Conservation (phyloP, 2,797 vertebrate species). For the Danio albolineatus region DNA sequence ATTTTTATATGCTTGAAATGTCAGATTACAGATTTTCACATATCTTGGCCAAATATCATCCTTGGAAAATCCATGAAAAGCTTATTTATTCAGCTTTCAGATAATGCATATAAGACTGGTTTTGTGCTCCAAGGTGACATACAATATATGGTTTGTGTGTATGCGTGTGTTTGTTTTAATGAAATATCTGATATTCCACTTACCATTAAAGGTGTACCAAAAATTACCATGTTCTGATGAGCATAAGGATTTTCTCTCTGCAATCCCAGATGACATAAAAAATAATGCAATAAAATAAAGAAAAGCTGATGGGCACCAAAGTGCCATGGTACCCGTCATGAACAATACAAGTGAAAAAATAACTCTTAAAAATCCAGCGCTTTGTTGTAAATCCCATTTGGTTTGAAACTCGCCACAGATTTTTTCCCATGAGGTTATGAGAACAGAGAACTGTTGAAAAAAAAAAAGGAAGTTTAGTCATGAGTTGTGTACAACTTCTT, state of each 20-base stretch:
- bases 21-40: no score
- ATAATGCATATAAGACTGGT: no score
- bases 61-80: no score
- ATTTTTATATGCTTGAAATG: no score
- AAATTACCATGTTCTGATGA: conserved; percentile 11
- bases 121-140: no score
- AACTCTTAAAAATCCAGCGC: background rate
- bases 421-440: conserved; percentile 6
- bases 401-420: background rate
- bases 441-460: background rate
- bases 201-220: conserved; percentile 48
- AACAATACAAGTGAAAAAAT: background rate
- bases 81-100: no score
- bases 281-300: background rate
- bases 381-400: background rate
- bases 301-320: background rate
- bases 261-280: background rate
- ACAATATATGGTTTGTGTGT: no score
- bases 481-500: background rate
- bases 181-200: conserved; percentile 5
- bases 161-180: background rate
- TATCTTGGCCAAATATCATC: no score
- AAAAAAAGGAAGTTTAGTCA: background rate
- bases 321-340: background rate
- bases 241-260: conserved; percentile 38